Evolutionary conservation across 2,113 vertebrate genomes (phyloP).

Genomic region (Cyprinodon tularosa): DNA sequence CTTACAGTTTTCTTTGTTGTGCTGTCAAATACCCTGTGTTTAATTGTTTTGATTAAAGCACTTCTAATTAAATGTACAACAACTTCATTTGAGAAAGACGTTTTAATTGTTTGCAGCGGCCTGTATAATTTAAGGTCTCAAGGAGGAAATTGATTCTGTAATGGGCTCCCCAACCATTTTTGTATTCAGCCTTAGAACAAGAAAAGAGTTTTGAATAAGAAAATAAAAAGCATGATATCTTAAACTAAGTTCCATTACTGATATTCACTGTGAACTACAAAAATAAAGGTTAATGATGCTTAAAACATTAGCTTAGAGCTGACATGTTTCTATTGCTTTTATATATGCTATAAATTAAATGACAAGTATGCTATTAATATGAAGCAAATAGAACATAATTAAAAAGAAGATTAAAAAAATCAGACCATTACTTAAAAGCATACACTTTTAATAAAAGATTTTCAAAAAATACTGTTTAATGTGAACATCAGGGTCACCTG

Average conservation of each 20-base stretch:
- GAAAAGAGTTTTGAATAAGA: neutral
- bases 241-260: neutral
- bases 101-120: conserved; percentile 45
- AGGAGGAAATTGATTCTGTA: conserved; percentile 37
- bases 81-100: conserved; percentile 20
- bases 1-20: conserved; percentile 37
- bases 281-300: conserved; percentile 11
- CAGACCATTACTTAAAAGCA: too few species aligned
- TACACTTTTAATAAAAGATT: neutral
- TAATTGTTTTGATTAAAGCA: conserved; percentile 44
- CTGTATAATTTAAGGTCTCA: conserved; percentile 40
- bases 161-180: neutral
- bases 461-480: neutral
- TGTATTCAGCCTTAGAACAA: conserved; percentile 17
- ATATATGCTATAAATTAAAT: neutral
- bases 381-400: neutral
- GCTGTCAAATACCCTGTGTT: conserved; percentile 16
- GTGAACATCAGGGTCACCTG: neutral
- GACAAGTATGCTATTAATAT: neutral
- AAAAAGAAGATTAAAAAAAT: neutral
- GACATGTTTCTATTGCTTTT: neutral
- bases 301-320: conserved; percentile 2
- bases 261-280: neutral
- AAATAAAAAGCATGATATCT: conserved; percentile 3
- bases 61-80: conserved; percentile 36